A percentile compares a stretch with the other conserved stretches of the same genome.
phyloP scores from a whole-genome alignment of 1,140 invertebrate species.

The Drosophila grimshawi region DNA sequence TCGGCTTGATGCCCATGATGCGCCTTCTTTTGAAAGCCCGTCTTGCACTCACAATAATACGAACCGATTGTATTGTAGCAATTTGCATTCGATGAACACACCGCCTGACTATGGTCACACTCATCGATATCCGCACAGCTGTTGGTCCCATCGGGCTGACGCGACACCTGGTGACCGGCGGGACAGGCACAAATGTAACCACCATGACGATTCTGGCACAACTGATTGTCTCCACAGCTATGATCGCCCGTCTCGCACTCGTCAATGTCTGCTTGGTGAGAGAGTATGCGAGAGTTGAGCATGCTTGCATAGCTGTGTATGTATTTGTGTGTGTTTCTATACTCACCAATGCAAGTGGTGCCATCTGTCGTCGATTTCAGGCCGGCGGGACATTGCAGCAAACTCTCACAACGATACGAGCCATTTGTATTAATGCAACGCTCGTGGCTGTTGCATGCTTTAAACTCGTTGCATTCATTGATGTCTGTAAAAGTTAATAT shows the following conservation, averaged over 20 bases:
- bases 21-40: conserved; percentile 88
- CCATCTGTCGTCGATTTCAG: conserved; percentile 84
- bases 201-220: conserved; percentile 90
- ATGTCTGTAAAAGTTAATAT: conserved; percentile 76
- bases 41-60: conserved; percentile 91
- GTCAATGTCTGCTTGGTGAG: conserved; percentile 86
- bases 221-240: conserved; percentile 89
- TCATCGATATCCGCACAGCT: conserved; percentile 96
- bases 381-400: conserved; percentile 85
- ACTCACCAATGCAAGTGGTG: conserved; percentile 84
- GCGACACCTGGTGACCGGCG: conserved; percentile 87
- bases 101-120: conserved; percentile 86
- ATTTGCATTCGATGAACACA: conserved; percentile 86
- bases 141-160: conserved; percentile 85
- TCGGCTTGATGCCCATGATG: neutral
- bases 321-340: neutral
- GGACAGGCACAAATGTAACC: conserved; percentile 92
- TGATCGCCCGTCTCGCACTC: conserved; percentile 89
- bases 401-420: conserved; percentile 86
- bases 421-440: conserved; percentile 87
- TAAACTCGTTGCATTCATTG: conserved; percentile 84
- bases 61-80: conserved; percentile 94
- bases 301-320: neutral
- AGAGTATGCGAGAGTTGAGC: neutral
- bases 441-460: conserved; percentile 83